Base-by-base conservation (phyloP, 2,888 invertebrate genomes). In the Trypoxylon attenuatum region DNA sequence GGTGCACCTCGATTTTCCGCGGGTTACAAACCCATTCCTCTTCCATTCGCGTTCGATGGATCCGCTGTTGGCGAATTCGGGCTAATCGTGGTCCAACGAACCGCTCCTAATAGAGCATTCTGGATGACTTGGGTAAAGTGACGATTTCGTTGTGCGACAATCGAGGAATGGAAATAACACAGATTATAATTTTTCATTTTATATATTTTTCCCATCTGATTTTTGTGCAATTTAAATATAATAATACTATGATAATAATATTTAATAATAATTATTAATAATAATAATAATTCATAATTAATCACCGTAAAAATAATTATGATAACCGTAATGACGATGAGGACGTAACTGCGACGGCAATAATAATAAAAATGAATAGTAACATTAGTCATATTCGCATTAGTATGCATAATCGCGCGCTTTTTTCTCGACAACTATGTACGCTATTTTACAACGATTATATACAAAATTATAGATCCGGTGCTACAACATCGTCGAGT, bases 201-300 rank as follows among this genome's bases (percentile, higher is more conserved):
- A 72, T 81, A 79, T 83, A 80, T 82, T 80, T 81, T 75, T 33
- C 60, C 71, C 61, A 69, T 81, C 75, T 81, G 73, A 63, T 73
- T 74, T 69, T 73, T 81, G 79, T 82, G 81, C 79, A 77, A 79
- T 83, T 82, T 80, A 82, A 82, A 83, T 82, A 83, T 79, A 80
- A 79, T 82, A 76, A 72, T 72, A 79, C 77, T 76, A 76, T 71
- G 69, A 77, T 74, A 73, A 67, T 65, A 67, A 67, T 67, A 60
- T 67, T 65, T 13, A 73, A 72, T 71, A 68, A 66, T 75, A 49
- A 58, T 67, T 13, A 33, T 25, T 21, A 27, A 41, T 54, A 53
- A 55, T 61, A 72, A 68, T 58, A 73, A 75, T 78, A 70, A 69
- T 69, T 71, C 73, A 72, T 77, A 73, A 73, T 79, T 77, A 73